Evolutionary conservation across 2,888 invertebrate genomes (phyloP), one percentile per base, ranked within the genome.

Genomic region (Theretra japonica): DNA sequence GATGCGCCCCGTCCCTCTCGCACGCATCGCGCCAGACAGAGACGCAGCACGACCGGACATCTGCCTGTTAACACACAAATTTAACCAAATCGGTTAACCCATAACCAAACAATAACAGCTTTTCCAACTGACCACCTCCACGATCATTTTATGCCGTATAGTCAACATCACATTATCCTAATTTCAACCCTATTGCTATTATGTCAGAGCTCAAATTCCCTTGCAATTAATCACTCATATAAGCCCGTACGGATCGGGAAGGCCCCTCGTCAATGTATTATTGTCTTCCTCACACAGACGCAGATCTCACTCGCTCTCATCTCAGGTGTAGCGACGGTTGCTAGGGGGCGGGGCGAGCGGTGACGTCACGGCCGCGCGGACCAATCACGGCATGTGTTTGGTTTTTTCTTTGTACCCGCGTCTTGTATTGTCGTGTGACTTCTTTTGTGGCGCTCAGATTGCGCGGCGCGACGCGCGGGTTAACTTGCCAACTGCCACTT

Each of bases 81-180:
- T 91, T 92, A 93, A 93, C 93, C 92, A 93, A 94, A 93, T 93
- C 91, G 93, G 93, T 94, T 93, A 93, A 93, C 94, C 94, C 89
- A 87, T 90, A 92, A 90, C 92, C 92, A 92, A 94, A 94, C 94
- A 94, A 94, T 93, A 94, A 93, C 93, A 94, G 92, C 92, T 93
- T 91, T 91, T 88, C 90, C 90, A 90, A 90, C 89, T 92, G 93
- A 93, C 92, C 92, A 89, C 84, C 81, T 76, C 76, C 72, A 74
- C 73, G 76, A 77, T 75, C 73, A 74, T 72, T 75, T 74, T 75
- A 48, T 71, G 75, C 72, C 80, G 65, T 77, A 84, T 77, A 75
- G 70, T 71, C 33, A 58, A 19, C 21, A 3, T 3, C 0, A 1
- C 2, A 3, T 0, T 72, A 75, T 50, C 21, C 53, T 5, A 86